Conservation (phyloP, 2,113 vertebrate genomes). For the Poecilia latipinna region DNA sequence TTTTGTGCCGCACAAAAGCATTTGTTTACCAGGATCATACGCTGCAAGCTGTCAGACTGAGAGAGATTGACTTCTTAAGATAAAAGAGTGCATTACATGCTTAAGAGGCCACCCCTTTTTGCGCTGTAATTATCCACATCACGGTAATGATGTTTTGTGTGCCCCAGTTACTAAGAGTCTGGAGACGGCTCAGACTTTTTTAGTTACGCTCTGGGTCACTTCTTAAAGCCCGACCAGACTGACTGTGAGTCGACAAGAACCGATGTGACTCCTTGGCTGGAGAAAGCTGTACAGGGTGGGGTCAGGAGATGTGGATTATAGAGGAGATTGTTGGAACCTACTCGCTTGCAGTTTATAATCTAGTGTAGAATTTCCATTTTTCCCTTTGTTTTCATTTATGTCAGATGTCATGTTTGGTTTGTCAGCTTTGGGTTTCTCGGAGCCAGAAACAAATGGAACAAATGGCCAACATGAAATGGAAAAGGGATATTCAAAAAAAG, state of each 20-base stretch:
- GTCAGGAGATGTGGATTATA: slow-evolving; percentile 70
- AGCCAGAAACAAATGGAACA: slow-evolving; percentile 44
- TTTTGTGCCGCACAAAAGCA: slow-evolving; percentile 91
- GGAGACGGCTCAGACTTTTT: slow-evolving; percentile 81
- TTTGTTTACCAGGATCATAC: slow-evolving; percentile 98
- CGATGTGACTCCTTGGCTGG: slow-evolving; percentile 62
- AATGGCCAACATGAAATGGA: slow-evolving; percentile 13
- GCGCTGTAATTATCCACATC: slow-evolving; percentile 90
- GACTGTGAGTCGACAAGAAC: slow-evolving; percentile 41
- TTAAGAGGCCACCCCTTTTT: slow-evolving; percentile 83
- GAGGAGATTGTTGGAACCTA: slow-evolving; percentile 51
- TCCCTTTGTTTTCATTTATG: slow-evolving; percentile 14
- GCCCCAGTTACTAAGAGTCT: slow-evolving; percentile 81
- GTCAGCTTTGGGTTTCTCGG: slow-evolving; percentile 2
- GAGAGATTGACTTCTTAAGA: slow-evolving; percentile 90
- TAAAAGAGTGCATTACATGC: slow-evolving; percentile 91
- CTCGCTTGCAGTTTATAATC: neutral
- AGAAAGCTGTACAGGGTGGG: slow-evolving; percentile 65
- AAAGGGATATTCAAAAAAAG: neutral
- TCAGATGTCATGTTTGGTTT: slow-evolving; percentile 21
- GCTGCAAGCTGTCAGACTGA: slow-evolving; percentile 90
- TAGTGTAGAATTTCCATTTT: slow-evolving; percentile 20
- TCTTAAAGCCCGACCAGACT: slow-evolving; percentile 66
- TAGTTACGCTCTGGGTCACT: slow-evolving; percentile 82
- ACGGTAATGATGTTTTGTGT: slow-evolving; percentile 86